Evolutionary conservation across 2,113 vertebrate species (phyloP), one percentile per base, ranked within the genome.

Genomic region (Scatophagus argus): DNA sequence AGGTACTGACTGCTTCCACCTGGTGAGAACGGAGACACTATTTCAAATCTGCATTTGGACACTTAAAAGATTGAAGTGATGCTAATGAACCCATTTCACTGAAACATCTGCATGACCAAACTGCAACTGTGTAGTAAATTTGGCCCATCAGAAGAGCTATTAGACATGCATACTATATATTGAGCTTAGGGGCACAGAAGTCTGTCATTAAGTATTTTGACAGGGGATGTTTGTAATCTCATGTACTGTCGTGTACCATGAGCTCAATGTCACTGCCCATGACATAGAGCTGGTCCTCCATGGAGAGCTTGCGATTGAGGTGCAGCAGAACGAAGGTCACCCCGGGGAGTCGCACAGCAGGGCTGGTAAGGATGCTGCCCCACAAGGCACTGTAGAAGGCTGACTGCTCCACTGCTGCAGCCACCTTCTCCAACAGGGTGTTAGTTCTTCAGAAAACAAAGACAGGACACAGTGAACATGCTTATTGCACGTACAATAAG

Each of bases 221-320:
- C 9, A 39, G 12, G 13, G 8, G 6, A 25, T 13, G 46, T 31
- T n/a, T 29, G 29, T 31, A 55, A 27, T 36, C 21, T 3, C 2
- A 11, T 61, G 23, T 19, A 12, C 23, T 14, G 23, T 61, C 34
- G 29, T 8, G 73, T 95, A 99, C 98, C 98, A 99, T 99, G 88
- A 99, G 93, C 72, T 98, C 98, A 59, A 99, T 99, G 91, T 99
- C 98, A 76, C 96, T 99, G 91, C 98, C 98, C 60, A 99, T 99
- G 85, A 99, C 95, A 68, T 98, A 99, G 56, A 99, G 97, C 59
- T 99, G 98, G 85, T 99, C 98, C 90, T 99, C 98, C 98, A 99
- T 99, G 36, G 98, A 98, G 60, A 99, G 97, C 85, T 98, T 99
- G 73, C 98, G 96, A 86, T 99, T 99, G 79, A 99, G 92, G 87